Percentiles rank a stretch among this genome's conserved stretches.
These are phyloP conservation scores for Papilio glaucus DNA, from an alignment of 1,140 invertebrate species.

Conservation along the genomic window DNA sequence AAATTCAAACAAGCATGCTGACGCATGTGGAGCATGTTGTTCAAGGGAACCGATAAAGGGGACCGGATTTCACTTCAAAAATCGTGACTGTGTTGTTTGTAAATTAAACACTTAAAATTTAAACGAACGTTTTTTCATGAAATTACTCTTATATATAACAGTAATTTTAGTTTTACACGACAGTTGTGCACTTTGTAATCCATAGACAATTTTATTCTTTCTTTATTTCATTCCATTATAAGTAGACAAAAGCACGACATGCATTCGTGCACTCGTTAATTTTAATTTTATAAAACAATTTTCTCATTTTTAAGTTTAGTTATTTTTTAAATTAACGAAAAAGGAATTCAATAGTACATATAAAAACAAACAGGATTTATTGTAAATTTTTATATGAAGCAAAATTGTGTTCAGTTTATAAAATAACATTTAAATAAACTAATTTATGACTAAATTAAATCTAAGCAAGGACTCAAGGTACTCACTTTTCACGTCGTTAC, in stretches of 20 bases:
- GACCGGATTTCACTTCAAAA: too few species aligned
- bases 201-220: slow-evolving; percentile 39
- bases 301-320: slow-evolving; percentile 12
- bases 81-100: too few species aligned
- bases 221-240: slow-evolving; percentile 41
- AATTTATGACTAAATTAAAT: too few species aligned
- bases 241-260: slow-evolving; percentile 31
- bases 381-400: too few species aligned
- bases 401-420: too few species aligned
- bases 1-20: too few species aligned
- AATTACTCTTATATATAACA: background rate
- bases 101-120: too few species aligned
- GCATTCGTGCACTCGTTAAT: slow-evolving; percentile 20
- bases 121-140: background rate
- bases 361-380: background rate
- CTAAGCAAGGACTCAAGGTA: background rate
- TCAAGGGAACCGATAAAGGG: too few species aligned
- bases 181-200: slow-evolving; percentile 38
- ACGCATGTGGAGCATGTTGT: too few species aligned
- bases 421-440: too few species aligned
- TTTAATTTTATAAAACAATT: slow-evolving; percentile 9
- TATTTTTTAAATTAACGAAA: background rate
- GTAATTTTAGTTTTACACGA: background rate
- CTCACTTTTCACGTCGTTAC: too few species aligned
- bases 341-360: background rate